These are phyloP conservation scores for Abramis brama DNA, from an alignment of 2,113 vertebrate genomes.

Conservation along the genomic window DNA sequence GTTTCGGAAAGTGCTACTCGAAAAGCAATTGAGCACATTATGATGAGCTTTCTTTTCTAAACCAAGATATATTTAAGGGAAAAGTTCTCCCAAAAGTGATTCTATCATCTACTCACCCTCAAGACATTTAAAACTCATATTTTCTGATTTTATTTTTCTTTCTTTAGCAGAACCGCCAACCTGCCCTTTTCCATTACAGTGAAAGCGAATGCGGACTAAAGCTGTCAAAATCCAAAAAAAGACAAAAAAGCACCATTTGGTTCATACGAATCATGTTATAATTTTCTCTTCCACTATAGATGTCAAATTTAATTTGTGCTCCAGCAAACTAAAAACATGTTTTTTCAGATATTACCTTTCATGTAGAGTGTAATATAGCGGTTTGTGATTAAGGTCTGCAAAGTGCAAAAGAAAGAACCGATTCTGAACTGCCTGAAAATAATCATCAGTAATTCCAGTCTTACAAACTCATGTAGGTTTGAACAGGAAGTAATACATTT, in stretches of 20 bases:
- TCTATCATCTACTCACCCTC: neutral
- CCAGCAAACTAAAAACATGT: neutral
- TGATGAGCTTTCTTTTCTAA: neutral
- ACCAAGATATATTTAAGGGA: neutral
- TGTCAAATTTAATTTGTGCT: neutral
- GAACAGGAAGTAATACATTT: too few species aligned
- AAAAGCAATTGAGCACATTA: neutral
- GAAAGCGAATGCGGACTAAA: neutral
- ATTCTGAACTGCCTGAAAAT: too few species aligned
- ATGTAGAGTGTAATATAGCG: too few species aligned
- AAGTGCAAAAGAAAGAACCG: too few species aligned
- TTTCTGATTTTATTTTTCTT: too few species aligned
- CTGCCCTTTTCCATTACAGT: neutral
- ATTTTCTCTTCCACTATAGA: neutral
- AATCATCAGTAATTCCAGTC: too few species aligned
- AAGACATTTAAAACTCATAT: neutral
- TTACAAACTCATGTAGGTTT: too few species aligned
- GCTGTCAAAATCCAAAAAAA: neutral
- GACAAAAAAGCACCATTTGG: neutral
- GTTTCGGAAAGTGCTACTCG: slow-evolving; percentile 1
- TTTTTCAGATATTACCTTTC: too few species aligned
- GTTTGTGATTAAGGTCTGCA: too few species aligned
- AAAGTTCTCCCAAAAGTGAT: neutral
- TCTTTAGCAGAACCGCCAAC: neutral
- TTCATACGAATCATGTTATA: neutral